Percentiles rank a stretch among this genome's conserved stretches.
Evolutionary conservation across 2,888 invertebrate genomes (phyloP).

Genomic region (Ectemnius lituratus): DNA sequence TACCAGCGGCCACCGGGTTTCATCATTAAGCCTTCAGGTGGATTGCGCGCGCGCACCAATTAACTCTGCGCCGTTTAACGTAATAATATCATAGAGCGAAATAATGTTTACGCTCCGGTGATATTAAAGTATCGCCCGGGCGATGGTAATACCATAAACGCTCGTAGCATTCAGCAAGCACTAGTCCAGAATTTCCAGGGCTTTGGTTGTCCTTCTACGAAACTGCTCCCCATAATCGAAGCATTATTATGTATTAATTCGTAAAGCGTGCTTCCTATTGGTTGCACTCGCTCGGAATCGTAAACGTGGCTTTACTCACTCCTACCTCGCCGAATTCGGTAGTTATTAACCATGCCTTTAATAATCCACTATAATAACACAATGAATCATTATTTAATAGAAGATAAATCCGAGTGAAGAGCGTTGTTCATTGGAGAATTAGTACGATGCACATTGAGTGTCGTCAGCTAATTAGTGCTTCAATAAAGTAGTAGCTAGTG

Average conservation of each 20-base stretch:
- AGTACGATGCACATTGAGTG: no score
- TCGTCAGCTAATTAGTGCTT: no score
- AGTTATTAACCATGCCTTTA: no score
- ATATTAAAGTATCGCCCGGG: conserved; percentile 28
- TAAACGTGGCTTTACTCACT: not conserved
- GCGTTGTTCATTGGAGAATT: no score
- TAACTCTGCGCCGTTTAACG: not conserved
- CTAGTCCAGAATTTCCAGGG: conserved; percentile 14
- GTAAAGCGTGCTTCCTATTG: not conserved
- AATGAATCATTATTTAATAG: no score
- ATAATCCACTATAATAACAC: no score
- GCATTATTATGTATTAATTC: conserved; percentile 3
- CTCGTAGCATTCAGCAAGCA: conserved; percentile 8
- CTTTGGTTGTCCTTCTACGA: conserved; percentile 8
- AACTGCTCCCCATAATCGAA: not conserved
- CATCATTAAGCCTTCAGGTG: no score
- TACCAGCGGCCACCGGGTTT: no score
- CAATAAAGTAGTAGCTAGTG: no score
- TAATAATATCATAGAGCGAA: not conserved
- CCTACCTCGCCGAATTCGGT: not conserved
- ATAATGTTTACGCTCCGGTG: conserved; percentile 7
- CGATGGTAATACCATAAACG: conserved; percentile 12
- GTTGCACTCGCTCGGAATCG: not conserved
- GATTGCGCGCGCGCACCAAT: not conserved
- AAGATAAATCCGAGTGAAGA: no score